Base-by-base conservation (phyloP, 1,140 invertebrate species). In the Drosophila sp. region DNA sequence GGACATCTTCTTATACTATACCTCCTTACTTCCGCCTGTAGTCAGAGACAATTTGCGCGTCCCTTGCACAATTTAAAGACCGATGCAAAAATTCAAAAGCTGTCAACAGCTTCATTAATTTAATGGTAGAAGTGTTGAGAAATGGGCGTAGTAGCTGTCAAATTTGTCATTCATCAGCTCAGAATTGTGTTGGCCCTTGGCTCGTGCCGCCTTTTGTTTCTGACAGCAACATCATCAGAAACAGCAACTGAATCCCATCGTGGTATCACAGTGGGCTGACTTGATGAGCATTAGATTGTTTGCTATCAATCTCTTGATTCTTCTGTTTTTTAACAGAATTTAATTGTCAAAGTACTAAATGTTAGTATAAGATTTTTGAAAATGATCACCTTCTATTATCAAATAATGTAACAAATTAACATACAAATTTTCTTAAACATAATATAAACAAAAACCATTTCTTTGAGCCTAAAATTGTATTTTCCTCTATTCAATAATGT, bases 121-220 rank as follows among this genome's bases (percentile, higher is more conserved):
- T 78, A 62, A 50, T 69, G 63, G 62, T 48, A 65, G 69, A 63
- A 75, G 81, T 81, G 74, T 51, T 78, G 74, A 64, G 64, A 64
- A 74, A 77, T 84, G 80, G 81, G 61, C 43, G 73, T 65, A 54
- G 63, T 48, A 69, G 27, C 77, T 77, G 73, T 75, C 82, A 87
- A 81, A 84, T 84, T 84, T 87, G 81, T 84, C 81, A 84, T 84
- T 84, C 81, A 84, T 84, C 80, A 84, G 80, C 38, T 34, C 46
- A 38, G 69, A 54, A 38, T 72, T 72, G 34, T 64, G 21, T 34
- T 64, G 16, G 29, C 14, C 36, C 45, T 43, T 27, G 34, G 8
- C 46, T 21, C 29, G 9, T 56, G 18, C 38, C 34, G 32, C 16
- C 48, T 62, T 62, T 84, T 84, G 74, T 87, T 75, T 71, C 65